These are phyloP conservation scores for Pangasius macronema DNA, from an alignment of 2,797 vertebrate genomes.

Conservation along the genomic window DNA sequence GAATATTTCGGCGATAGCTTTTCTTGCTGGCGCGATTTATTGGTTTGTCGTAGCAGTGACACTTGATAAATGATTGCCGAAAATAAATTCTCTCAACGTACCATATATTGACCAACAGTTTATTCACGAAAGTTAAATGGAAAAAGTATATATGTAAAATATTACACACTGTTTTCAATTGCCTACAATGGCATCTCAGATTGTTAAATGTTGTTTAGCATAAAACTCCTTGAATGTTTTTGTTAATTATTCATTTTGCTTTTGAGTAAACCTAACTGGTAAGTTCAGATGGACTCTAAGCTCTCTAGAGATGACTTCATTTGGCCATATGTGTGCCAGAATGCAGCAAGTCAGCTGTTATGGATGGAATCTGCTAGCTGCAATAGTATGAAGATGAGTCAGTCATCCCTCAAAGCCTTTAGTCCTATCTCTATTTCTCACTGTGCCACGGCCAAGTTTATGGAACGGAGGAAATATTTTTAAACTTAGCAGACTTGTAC, in stretches of 20 bases:
- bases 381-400: constrained; percentile 77
- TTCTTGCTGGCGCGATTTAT: neutral
- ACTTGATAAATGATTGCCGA: neutral
- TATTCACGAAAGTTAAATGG: neutral
- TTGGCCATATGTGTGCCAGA: constrained; percentile 70
- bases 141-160: neutral
- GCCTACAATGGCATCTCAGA: neutral
- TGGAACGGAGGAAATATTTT: constrained; percentile 57
- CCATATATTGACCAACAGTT: too few species aligned
- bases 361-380: constrained; percentile 76
- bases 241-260: neutral
- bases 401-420: constrained; percentile 67
- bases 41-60: neutral
- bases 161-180: neutral
- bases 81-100: neutral
- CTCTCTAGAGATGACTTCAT: neutral
- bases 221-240: neutral
- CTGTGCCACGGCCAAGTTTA: constrained; percentile 44
- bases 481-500: constrained; percentile 53
- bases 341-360: constrained; percentile 63
- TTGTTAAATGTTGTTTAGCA: neutral
- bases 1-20: neutral
- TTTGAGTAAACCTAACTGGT: neutral
- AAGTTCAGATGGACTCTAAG: constrained; percentile 44
- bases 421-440: constrained; percentile 64